phyloP scores from a whole-genome alignment of 2,888 invertebrate genomes.

The Caenorhabditis zanzibari region DNA sequence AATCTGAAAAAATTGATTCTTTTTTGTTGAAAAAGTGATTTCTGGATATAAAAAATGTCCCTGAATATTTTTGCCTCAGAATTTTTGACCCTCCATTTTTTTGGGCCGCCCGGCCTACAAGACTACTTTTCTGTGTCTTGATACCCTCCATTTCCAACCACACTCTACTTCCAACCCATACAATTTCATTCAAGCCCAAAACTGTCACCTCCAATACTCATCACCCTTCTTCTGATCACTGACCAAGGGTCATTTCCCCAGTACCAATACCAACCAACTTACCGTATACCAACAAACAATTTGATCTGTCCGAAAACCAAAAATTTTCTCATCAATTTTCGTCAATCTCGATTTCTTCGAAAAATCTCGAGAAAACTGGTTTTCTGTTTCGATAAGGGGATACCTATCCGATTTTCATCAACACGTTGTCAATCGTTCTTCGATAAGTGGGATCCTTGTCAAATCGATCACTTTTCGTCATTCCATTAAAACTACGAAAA shows the following conservation, averaged over 20 bases:
- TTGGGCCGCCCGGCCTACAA: too few relatives aligned
- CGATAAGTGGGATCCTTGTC: neutral
- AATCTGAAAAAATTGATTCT: too few relatives aligned
- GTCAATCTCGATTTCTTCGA: slow-evolving; percentile 5
- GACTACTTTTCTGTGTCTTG: too few relatives aligned
- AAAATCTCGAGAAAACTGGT: slow-evolving; percentile 11
- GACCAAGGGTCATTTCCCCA: neutral
- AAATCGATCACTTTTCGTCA: slow-evolving; percentile 8
- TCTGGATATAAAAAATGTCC: too few relatives aligned
- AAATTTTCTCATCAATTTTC: slow-evolving; percentile 1
- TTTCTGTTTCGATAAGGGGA: neutral
- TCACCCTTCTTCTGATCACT: slow-evolving; percentile 4
- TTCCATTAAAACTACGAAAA: neutral
- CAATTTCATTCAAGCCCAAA: too few relatives aligned
- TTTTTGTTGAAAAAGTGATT: too few relatives aligned
- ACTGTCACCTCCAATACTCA: neutral
- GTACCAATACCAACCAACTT: neutral
- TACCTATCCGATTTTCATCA: neutral
- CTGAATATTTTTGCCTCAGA: too few relatives aligned
- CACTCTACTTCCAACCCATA: neutral
- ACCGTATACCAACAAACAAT: neutral
- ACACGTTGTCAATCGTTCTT: slow-evolving; percentile 32
- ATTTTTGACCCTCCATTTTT: too few relatives aligned
- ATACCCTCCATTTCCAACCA: neutral
- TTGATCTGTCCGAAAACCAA: slow-evolving; percentile 24